phyloP scores from a whole-genome alignment of 2,797 vertebrate genomes.

The Gymnothorax javanicus region DNA sequence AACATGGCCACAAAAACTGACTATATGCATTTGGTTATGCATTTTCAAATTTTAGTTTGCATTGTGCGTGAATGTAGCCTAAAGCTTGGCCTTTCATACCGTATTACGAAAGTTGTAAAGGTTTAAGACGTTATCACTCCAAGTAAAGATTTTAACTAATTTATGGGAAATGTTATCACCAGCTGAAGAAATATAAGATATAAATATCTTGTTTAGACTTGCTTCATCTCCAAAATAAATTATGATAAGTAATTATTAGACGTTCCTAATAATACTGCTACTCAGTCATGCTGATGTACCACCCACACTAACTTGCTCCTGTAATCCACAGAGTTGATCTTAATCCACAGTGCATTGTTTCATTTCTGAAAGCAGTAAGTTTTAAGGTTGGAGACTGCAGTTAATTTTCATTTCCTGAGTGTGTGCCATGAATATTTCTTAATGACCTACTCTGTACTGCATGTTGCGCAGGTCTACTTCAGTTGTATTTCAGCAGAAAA shows the following conservation, averaged over 20 bases:
- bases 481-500: background rate
- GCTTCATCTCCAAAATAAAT: background rate
- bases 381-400: constrained; percentile 61
- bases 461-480: background rate
- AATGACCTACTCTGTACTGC: background rate
- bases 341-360: constrained; percentile 64
- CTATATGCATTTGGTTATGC: background rate
- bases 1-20: background rate
- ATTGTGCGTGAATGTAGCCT: background rate
- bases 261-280: background rate
- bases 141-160: constrained; percentile 16
- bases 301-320: constrained; percentile 52
- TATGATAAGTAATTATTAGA: background rate
- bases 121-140: background rate
- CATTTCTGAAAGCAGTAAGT: constrained; percentile 63
- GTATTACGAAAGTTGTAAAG: background rate
- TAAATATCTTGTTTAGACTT: constrained; percentile 48
- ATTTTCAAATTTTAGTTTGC: background rate
- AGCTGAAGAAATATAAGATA: background rate
- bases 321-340: constrained; percentile 63
- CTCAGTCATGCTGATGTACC: constrained; percentile 39
- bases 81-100: background rate
- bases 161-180: constrained; percentile 19
- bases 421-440: background rate
- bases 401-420: background rate